These are phyloP conservation scores for Alectoris magna DNA, from an alignment of 2,797 vertebrate species.

Conservation along the genomic window DNA sequence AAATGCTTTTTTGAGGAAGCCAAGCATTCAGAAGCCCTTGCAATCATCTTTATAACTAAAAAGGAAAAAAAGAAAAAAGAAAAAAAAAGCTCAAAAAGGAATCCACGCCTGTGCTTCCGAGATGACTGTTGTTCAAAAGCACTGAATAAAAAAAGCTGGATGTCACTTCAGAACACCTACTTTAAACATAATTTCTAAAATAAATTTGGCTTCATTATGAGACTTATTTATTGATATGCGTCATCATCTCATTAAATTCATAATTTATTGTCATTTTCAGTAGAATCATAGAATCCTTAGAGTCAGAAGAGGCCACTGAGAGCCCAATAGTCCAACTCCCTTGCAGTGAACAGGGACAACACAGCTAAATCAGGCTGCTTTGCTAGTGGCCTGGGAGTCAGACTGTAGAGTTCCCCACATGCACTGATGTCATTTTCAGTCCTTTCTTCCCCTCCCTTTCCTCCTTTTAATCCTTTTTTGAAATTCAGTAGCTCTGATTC, in stretches of 20 bases:
- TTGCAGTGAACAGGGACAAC: no score
- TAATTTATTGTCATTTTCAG: background rate
- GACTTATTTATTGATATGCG: background rate
- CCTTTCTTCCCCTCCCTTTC: background rate
- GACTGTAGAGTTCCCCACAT: background rate
- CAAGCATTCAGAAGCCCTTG: conserved; percentile 37
- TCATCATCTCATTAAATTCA: background rate
- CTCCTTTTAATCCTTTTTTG: background rate
- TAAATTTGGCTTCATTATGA: background rate
- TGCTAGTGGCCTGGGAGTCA: background rate
- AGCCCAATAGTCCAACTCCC: no score
- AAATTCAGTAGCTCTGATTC: background rate
- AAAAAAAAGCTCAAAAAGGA: background rate
- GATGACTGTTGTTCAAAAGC: background rate
- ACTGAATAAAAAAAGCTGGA: background rate
- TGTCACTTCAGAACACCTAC: background rate
- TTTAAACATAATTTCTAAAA: background rate
- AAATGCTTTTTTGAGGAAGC: conserved; percentile 8
- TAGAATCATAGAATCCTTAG: no score
- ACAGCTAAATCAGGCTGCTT: background rate
- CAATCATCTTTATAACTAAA: conserved; percentile 30
- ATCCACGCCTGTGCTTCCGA: conserved; percentile 16
- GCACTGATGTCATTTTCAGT: background rate
- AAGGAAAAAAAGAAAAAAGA: background rate
- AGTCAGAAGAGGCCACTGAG: no score